Evolutionary conservation across 2,797 vertebrate species (phyloP).

Genomic region (Mormyrus proboscirostris): DNA sequence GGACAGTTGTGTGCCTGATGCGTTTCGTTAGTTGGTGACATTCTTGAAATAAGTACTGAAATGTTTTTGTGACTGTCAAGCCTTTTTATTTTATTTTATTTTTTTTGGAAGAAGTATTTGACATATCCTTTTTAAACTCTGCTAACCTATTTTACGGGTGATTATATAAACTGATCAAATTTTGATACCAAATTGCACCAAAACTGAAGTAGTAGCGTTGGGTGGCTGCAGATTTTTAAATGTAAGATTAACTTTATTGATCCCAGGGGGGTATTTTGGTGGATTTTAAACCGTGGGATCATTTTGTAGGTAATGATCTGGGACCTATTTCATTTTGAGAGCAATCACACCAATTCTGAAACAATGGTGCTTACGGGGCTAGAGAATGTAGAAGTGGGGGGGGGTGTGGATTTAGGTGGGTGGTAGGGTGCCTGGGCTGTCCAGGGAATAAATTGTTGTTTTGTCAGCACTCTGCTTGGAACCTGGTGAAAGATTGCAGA

Average conservation of each 20-base stretch:
- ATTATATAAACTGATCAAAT: background rate
- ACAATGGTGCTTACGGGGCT: background rate
- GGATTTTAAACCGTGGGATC: background rate
- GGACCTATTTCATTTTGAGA: background rate
- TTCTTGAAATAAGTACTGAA: background rate
- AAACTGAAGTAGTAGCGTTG: background rate
- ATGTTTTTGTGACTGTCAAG: background rate
- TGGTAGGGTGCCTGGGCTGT: background rate
- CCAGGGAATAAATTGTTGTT: background rate
- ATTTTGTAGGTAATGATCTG: background rate
- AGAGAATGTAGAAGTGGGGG: background rate
- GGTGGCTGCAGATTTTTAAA: background rate
- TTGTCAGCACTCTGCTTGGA: background rate
- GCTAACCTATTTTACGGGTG: background rate
- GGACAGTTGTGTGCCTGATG: background rate
- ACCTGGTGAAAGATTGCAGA: background rate
- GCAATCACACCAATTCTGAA: background rate
- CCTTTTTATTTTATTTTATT: background rate
- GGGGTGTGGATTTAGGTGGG: no score
- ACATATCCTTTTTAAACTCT: background rate
- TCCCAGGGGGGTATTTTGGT: background rate
- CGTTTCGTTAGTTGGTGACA: background rate
- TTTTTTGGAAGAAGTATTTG: background rate
- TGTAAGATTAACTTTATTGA: background rate
- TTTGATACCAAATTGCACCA: background rate